Evolutionary conservation across 2,888 invertebrate species (phyloP).

Genomic region (Caenorhabditis imperialis): DNA sequence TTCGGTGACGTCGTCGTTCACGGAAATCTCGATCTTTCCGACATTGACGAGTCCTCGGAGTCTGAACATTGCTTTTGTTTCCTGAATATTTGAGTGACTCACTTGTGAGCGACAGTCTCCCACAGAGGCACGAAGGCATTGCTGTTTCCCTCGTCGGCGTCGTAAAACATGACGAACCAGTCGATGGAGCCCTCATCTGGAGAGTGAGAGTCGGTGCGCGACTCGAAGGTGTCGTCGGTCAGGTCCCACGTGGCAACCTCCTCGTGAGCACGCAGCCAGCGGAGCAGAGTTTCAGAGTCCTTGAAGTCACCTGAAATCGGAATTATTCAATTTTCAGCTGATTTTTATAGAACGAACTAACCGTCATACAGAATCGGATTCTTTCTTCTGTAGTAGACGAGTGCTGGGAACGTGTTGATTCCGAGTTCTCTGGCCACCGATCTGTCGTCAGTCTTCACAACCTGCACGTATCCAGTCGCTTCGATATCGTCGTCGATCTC

Average conservation of each 20-base stretch:
- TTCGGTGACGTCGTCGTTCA: conserved; percentile 77
- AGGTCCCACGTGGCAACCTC: conserved; percentile 75
- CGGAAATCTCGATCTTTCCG: conserved; percentile 76
- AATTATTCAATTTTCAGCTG: not conserved
- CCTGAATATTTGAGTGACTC: not conserved
- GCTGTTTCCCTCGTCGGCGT: conserved; percentile 76
- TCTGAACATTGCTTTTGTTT: conserved; percentile 50
- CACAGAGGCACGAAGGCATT: conserved; percentile 76
- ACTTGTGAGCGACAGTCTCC: conserved; percentile 78
- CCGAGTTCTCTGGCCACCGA: conserved; percentile 92
- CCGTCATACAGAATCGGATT: conserved; percentile 96
- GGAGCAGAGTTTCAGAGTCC: conserved; percentile 74
- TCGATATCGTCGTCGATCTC: conserved; percentile 91
- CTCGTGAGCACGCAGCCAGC: conserved; percentile 78
- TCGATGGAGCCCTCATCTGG: conserved; percentile 77
- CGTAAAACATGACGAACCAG: conserved; percentile 78
- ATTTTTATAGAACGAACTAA: conserved; percentile 78
- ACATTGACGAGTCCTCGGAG: conserved; percentile 77
- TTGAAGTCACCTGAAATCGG: conserved; percentile 74
- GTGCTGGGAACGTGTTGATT: conserved; percentile 93
- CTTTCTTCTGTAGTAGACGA: conserved; percentile 95
- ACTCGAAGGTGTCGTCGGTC: conserved; percentile 77
- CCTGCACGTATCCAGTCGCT: conserved; percentile 80
- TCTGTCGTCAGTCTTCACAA: conserved; percentile 77
- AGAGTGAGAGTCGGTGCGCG: conserved; percentile 70